These are phyloP conservation scores for Lepus timidus DNA, from an alignment of 2,113 vertebrate genomes.

Conservation along the genomic window DNA sequence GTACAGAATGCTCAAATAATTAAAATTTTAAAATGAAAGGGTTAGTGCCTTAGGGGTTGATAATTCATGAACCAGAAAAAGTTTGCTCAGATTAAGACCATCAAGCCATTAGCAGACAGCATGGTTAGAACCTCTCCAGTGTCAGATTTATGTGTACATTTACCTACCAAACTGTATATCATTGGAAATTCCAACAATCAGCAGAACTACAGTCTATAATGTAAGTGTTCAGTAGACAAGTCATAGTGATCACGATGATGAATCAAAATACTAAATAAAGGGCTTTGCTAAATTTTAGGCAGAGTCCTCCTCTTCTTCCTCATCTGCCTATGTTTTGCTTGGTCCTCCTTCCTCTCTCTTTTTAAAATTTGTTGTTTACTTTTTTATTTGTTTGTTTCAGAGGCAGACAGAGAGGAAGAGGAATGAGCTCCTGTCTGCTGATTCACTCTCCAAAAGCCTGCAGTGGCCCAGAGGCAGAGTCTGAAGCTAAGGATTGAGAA, in stretches of 20 bases:
- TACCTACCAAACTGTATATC: neutral
- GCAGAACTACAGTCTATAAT: neutral
- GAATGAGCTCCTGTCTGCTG: too few relatives aligned
- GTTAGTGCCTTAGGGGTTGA: neutral
- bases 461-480: too few relatives aligned
- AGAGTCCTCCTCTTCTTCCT: neutral
- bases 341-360: neutral
- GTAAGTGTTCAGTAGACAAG: neutral
- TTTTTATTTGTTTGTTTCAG: too few relatives aligned
- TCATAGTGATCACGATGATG: neutral
- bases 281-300: neutral
- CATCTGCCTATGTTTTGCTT: neutral
- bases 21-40: conserved; percentile 27
- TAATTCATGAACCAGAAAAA: neutral
- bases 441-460: too few relatives aligned
- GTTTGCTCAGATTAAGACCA: neutral
- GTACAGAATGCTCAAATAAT: neutral
- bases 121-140: neutral
- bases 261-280: neutral
- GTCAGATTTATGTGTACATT: neutral
- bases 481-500: too few relatives aligned
- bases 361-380: neutral
- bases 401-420: too few relatives aligned
- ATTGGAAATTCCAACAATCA: neutral
- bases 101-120: neutral